phyloP scores from a whole-genome alignment of 2,888 invertebrate species.

The Leuctra nigra region DNA sequence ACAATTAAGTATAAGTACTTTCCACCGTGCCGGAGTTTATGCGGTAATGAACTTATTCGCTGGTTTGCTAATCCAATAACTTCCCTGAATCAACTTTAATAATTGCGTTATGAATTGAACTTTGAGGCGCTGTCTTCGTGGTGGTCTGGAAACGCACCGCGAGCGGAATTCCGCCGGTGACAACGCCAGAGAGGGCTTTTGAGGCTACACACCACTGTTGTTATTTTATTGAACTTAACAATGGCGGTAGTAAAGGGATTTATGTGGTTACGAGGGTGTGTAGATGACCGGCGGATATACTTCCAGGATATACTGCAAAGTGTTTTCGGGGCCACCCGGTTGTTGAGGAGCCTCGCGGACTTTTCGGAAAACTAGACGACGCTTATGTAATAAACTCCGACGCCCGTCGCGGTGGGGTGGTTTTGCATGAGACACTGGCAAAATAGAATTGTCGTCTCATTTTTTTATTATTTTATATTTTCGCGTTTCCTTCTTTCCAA shows the following conservation, averaged over 20 bases:
- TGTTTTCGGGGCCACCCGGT: constrained; percentile 1
- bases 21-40: constrained; percentile 3
- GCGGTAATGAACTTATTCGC: neutral
- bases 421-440: constrained; percentile 17
- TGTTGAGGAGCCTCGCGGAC: constrained; percentile 4
- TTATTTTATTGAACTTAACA: constrained; percentile 17
- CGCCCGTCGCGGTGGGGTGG: constrained; percentile 8
- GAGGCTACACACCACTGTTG: no score
- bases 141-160: constrained; percentile 2
- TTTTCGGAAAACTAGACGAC: neutral
- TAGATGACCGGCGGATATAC: constrained; percentile 12
- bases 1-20: neutral
- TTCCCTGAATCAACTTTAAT: constrained; percentile 10
- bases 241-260: constrained; percentile 15
- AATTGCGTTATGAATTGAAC: constrained; percentile 11
- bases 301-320: constrained; percentile 17
- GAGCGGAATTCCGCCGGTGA: constrained; percentile 11
- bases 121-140: constrained; percentile 9
- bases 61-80: constrained; percentile 13
- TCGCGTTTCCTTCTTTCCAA: constrained; percentile 16
- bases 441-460: constrained; percentile 15
- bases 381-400: constrained; percentile 13
- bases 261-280: constrained; percentile 13
- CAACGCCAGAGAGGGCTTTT: no score
- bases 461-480: constrained; percentile 4